Evolutionary conservation across 23 tunicate species (phyloP).

Genomic region (Clavelina lepadiformis): DNA sequence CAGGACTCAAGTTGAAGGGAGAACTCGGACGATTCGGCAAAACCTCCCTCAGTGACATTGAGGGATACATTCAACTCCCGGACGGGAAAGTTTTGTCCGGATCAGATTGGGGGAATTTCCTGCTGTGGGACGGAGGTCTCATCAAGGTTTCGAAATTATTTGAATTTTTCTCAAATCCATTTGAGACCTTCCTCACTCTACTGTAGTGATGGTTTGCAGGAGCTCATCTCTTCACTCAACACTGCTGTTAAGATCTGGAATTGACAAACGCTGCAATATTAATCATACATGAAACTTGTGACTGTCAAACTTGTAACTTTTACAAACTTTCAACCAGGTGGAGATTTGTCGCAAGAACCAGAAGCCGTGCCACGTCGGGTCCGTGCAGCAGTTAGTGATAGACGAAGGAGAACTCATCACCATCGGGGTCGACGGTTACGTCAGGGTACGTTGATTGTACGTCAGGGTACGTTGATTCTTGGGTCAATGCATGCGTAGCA

Average conservation of each 20-base stretch:
- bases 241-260: background rate
- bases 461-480: too few relatives aligned
- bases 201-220: background rate
- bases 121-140: constrained; percentile 99
- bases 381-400: constrained; percentile 81
- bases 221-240: background rate
- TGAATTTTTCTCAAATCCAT: background rate
- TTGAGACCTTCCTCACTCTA: too few relatives aligned
- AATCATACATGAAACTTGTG: too few relatives aligned
- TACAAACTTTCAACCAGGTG: constrained; percentile 28
- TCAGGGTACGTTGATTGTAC: constrained; percentile 52
- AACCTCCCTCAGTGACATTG: constrained; percentile 89
- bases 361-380: constrained; percentile 92
- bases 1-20: constrained; percentile 95
- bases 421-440: constrained; percentile 89
- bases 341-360: constrained; percentile 75
- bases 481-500: too few relatives aligned
- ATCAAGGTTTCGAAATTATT: constrained; percentile 46
- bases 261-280: background rate
- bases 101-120: constrained; percentile 93
- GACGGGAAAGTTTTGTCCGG: constrained; percentile 99
- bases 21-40: constrained; percentile 96
- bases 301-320: background rate
- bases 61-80: constrained; percentile 93
- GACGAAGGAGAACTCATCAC: constrained; percentile 98